Conservation (phyloP, 2,888 invertebrate species). For the Pachydiplax longipennis region DNA sequence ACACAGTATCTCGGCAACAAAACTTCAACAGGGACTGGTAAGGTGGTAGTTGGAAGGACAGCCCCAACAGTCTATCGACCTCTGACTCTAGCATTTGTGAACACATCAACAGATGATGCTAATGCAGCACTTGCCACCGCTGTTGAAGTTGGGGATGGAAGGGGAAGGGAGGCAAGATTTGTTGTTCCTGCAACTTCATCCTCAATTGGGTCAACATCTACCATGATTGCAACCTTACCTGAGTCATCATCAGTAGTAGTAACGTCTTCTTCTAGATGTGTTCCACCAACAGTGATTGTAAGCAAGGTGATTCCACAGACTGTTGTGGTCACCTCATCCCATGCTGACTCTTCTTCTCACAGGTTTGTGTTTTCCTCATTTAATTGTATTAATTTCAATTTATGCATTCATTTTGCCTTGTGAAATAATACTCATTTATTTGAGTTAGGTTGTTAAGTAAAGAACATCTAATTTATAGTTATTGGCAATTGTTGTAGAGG, state of each 20-base stretch:
- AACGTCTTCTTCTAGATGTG: conserved; percentile 27
- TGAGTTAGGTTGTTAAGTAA: too few species aligned
- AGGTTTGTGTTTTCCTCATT: neutral
- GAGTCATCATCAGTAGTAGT: conserved; percentile 28
- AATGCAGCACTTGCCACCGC: conserved; percentile 2
- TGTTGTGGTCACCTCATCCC: conserved; percentile 24
- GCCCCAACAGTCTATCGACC: conserved; percentile 10
- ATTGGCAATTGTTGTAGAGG: too few species aligned
- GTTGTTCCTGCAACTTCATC: conserved; percentile 31
- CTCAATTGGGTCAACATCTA: conserved; percentile 18
- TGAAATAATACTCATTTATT: too few species aligned
- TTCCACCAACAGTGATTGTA: conserved; percentile 36
- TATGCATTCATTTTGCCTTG: too few species aligned
- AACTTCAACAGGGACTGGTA: neutral
- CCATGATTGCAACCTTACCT: neutral
- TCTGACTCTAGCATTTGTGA: conserved; percentile 2
- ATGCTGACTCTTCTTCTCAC: conserved; percentile 25
- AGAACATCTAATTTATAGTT: too few species aligned
- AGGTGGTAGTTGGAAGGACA: conserved; percentile 29
- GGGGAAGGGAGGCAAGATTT: conserved; percentile 28
- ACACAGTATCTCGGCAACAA: conserved; percentile 30
- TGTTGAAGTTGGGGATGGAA: conserved; percentile 36
- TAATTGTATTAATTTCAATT: too few species aligned
- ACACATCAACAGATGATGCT: neutral
- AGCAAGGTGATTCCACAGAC: conserved; percentile 39